Conservation (phyloP, 1,140 invertebrate genomes). For the Pinna nobilis region DNA sequence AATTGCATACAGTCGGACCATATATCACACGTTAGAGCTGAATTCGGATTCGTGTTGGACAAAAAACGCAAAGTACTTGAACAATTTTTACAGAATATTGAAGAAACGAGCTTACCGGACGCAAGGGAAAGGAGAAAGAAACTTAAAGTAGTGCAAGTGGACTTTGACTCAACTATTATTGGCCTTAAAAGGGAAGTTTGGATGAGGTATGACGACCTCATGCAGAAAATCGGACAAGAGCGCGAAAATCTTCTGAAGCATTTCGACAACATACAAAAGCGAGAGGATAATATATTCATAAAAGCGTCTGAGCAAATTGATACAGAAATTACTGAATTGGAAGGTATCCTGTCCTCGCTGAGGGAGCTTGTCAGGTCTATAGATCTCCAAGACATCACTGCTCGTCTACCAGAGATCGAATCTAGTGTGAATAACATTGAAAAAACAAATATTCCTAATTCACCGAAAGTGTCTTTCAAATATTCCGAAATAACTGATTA, state of each 20-base stretch:
- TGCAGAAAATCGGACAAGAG: constrained; percentile 12
- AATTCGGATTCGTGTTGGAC: neutral
- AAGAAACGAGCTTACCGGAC: neutral
- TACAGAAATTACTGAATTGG: neutral
- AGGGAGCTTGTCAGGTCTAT: neutral
- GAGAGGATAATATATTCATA: constrained; percentile 3
- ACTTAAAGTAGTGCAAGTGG: constrained; percentile 6
- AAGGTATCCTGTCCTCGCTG: neutral
- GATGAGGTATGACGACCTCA: constrained; percentile 20
- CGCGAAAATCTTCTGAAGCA: neutral
- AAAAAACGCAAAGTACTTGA: neutral
- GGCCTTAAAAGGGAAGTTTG: constrained; percentile 15
- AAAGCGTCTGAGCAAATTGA: neutral
- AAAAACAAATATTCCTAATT: neutral
- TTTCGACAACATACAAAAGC: constrained; percentile 7
- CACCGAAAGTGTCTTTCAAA: constrained; percentile 6
- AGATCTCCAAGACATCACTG: neutral
- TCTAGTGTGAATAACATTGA: neutral
- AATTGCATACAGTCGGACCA: neutral
- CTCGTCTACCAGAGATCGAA: neutral
- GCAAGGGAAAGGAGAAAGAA: constrained; percentile 6
- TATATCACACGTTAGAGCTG: constrained; percentile 7
- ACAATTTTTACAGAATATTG: neutral
- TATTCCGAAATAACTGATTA: neutral
- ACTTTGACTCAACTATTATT: constrained; percentile 6